A percentile compares a stretch with the other conserved stretches of the same genome.
Evolutionary conservation across 2,113 vertebrate species (phyloP).

Genomic region (Desmodus rotundus): DNA sequence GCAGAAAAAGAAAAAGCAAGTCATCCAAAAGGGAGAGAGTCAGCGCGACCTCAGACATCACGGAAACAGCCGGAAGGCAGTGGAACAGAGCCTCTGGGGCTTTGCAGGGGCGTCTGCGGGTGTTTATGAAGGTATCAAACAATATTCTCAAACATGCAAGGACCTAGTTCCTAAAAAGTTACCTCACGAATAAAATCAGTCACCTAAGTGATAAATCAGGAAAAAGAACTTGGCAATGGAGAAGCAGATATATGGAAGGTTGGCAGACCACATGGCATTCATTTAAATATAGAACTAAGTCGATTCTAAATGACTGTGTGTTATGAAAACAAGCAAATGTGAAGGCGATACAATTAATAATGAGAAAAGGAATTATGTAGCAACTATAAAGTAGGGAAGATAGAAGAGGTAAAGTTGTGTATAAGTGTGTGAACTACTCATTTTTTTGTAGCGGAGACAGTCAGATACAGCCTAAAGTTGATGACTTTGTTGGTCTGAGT

Average conservation of each 20-base stretch:
- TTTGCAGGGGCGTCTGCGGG: neutral
- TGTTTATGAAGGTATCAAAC: neutral
- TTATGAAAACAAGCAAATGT: neutral
- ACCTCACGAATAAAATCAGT: neutral
- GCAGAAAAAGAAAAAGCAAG: constrained; percentile 25
- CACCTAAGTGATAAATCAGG: neutral
- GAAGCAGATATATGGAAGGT: neutral
- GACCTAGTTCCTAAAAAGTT: neutral
- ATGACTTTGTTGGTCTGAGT: neutral
- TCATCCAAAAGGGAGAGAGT: neutral
- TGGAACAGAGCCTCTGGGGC: neutral
- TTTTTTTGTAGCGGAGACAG: neutral
- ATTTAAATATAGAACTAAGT: neutral
- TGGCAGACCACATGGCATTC: neutral
- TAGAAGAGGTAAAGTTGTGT: neutral
- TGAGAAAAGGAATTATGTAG: neutral
- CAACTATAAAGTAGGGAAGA: neutral
- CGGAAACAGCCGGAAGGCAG: neutral
- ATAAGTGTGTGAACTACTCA: neutral
- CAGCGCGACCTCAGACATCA: neutral
- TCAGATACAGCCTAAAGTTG: neutral
- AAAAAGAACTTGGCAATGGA: neutral
- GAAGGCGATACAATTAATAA: constrained; percentile 19
- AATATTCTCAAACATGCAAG: neutral
- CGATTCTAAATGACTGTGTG: neutral